phyloP scores from a whole-genome alignment of 2,113 vertebrate species.

The Melanocharis versteri region DNA sequence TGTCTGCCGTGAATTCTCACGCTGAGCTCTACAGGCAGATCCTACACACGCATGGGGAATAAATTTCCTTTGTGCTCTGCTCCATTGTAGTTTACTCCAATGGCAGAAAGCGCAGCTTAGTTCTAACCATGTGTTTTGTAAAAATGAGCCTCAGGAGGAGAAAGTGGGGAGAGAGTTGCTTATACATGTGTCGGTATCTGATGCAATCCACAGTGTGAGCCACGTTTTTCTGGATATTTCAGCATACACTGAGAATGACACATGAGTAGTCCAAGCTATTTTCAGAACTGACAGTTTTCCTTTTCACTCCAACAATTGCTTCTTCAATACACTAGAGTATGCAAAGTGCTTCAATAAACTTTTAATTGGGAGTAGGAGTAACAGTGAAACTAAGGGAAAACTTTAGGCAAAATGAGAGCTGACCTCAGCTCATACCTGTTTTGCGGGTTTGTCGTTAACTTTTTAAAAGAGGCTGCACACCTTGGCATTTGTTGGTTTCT shows the following conservation, averaged over 20 bases:
- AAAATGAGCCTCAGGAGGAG: slow-evolving; percentile 6
- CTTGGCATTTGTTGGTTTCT: neutral
- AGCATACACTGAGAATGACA: slow-evolving; percentile 11
- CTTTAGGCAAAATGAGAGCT: neutral
- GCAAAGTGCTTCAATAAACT: slow-evolving; percentile 40
- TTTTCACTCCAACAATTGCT: slow-evolving; percentile 38
- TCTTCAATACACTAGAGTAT: slow-evolving; percentile 23
- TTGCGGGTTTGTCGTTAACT: neutral
- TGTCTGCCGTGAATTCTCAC: neutral
- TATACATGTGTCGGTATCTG: neutral
- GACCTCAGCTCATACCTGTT: neutral
- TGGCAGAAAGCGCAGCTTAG: neutral
- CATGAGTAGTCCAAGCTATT: slow-evolving; percentile 44
- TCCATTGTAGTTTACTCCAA: neutral
- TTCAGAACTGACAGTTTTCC: slow-evolving; percentile 50
- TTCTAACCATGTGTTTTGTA: neutral
- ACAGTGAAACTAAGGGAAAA: neutral
- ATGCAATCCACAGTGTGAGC: slow-evolving; percentile 5
- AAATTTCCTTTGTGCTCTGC: slow-evolving; percentile 2
- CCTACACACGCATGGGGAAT: neutral
- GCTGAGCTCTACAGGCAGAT: neutral
- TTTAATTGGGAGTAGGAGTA: slow-evolving; percentile 34
- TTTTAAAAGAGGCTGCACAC: neutral
- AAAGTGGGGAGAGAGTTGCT: neutral
- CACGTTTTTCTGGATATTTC: slow-evolving; percentile 43